Conservation (phyloP, 2,113 vertebrate genomes). For the Saguinus midas region DNA sequence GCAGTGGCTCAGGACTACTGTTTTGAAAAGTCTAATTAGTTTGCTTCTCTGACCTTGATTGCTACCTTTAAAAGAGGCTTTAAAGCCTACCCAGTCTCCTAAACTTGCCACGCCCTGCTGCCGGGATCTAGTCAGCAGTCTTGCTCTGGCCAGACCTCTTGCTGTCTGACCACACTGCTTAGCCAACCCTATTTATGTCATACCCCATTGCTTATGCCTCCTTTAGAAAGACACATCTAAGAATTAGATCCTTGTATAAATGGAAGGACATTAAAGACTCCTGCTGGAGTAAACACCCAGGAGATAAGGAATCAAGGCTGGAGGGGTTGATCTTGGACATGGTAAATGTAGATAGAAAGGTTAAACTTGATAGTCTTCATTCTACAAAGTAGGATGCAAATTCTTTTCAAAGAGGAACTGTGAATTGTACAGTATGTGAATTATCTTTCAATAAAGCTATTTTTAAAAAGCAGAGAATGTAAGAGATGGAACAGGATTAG, state of each 20-base stretch:
- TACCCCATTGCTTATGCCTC: neutral
- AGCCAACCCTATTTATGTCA: conserved; percentile 34
- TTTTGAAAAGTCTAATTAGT: conserved; percentile 51
- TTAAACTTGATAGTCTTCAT: neutral
- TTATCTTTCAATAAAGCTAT: neutral
- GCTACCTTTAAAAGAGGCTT: conserved; percentile 34
- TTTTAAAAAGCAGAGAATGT: neutral
- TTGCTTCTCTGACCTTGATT: conserved; percentile 61
- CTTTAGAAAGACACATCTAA: conserved; percentile 1
- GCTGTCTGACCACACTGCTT: conserved; percentile 61
- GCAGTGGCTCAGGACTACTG: neutral
- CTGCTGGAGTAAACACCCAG: neutral
- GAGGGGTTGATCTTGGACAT: neutral
- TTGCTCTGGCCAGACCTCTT: conserved; percentile 10
- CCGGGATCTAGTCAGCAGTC: neutral
- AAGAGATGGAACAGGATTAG: neutral
- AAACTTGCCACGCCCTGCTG: conserved; percentile 15
- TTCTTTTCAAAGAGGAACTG: neutral
- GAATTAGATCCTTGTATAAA: neutral
- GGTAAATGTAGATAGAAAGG: neutral
- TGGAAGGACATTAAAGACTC: neutral
- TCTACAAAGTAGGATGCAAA: neutral
- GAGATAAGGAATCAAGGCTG: neutral
- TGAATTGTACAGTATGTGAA: neutral
- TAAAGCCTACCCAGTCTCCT: conserved; percentile 4